Conservation (phyloP, 2,888 invertebrate species). For the Cheiracanthium punctorium region DNA sequence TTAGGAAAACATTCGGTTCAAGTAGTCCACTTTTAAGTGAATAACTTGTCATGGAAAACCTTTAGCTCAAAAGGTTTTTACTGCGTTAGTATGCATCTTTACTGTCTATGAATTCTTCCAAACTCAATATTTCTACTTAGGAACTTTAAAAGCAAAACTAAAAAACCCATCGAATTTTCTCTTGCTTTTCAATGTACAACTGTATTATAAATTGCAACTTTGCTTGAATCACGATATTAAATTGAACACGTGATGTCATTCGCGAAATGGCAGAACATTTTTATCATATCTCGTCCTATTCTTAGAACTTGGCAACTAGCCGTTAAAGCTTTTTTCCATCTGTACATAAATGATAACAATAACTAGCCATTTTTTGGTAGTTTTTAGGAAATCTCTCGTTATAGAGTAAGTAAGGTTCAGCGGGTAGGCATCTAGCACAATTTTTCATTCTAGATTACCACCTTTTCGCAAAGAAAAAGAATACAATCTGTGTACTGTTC, state of each 20-base stretch:
- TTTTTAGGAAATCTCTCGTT: slow-evolving; percentile 43
- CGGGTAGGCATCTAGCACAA: slow-evolving; percentile 58
- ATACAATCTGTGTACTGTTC: slow-evolving; percentile 42
- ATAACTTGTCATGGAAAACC: neutral
- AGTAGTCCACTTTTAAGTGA: neutral
- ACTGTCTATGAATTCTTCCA: neutral
- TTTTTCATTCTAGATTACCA: slow-evolving; percentile 62
- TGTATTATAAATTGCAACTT: slow-evolving; percentile 9
- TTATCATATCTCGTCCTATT: slow-evolving; percentile 61
- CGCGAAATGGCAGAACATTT: slow-evolving; percentile 1
- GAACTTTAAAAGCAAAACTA: neutral
- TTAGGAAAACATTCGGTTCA: neutral
- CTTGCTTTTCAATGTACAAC: slow-evolving; percentile 5
- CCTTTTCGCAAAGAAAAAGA: slow-evolving; percentile 48
- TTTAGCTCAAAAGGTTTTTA: neutral
- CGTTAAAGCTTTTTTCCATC: slow-evolving; percentile 36
- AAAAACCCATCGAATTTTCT: slow-evolving; percentile 8
- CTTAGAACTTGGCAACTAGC: slow-evolving; percentile 54
- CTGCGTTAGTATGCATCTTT: neutral
- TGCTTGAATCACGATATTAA: slow-evolving; percentile 10
- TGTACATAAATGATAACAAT: slow-evolving; percentile 54
- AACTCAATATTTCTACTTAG: neutral
- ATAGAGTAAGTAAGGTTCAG: slow-evolving; percentile 41
- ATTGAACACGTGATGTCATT: slow-evolving; percentile 9
- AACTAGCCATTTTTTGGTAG: slow-evolving; percentile 63